Evolutionary conservation across 1,140 invertebrate species (phyloP).

Genomic region (Heliconius hewitsoni): DNA sequence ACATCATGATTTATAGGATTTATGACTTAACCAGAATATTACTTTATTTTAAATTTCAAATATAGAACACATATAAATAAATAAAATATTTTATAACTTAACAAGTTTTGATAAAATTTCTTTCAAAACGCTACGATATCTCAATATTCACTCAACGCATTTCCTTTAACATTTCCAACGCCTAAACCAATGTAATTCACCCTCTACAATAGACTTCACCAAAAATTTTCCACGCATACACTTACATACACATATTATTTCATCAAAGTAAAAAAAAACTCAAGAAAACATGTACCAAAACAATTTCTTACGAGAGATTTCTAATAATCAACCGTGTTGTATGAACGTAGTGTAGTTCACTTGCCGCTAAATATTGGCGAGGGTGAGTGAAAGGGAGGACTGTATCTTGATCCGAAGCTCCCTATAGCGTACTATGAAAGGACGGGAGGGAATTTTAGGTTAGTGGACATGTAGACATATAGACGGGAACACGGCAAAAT

Average conservation of each 20-base stretch:
- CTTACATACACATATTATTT: background rate
- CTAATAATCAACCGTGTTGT: conserved; percentile 74
- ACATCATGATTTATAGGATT: background rate
- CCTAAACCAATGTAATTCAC: background rate
- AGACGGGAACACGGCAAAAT: conserved; percentile 80
- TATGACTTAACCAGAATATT: background rate
- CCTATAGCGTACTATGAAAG: conserved; percentile 74
- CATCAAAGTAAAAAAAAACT: background rate
- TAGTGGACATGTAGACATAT: conserved; percentile 82
- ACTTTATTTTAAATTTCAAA: background rate
- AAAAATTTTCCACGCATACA: background rate
- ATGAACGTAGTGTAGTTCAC: conserved; percentile 74
- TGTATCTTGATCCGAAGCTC: conserved; percentile 70
- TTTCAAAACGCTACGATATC: no score
- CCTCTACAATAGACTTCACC: background rate
- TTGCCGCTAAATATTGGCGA: conserved; percentile 70
- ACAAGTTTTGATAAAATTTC: no score
- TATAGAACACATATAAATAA: no score
- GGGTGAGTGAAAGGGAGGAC: conserved; percentile 75
- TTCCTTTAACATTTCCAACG: background rate
- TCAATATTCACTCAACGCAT: no score
- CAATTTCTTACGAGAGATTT: conserved; percentile 56
- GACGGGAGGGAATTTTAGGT: conserved; percentile 76
- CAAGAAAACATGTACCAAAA: conserved; percentile 39
- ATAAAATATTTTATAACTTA: no score